Conservation (phyloP, 1,140 invertebrate species). For the Lepidotrigona ventralis region DNA sequence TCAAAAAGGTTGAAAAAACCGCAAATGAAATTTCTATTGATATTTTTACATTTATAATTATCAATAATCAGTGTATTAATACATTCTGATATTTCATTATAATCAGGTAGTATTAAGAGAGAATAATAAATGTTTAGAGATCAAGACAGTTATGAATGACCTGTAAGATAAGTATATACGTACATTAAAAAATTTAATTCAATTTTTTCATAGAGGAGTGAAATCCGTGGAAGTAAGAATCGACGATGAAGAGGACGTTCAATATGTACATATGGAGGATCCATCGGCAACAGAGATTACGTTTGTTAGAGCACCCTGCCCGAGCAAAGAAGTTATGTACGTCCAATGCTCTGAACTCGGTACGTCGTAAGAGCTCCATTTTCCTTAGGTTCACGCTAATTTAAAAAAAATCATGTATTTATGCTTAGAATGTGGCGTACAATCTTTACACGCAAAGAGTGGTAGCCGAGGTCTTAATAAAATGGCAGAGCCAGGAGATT, state of each 20-base stretch:
- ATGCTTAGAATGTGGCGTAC: constrained; percentile 87
- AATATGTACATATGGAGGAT: constrained; percentile 90
- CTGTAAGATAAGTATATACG: too few species aligned
- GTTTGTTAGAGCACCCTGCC: constrained; percentile 88
- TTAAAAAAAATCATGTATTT: neutral
- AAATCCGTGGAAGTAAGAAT: constrained; percentile 81
- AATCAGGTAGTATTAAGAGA: too few species aligned
- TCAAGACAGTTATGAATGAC: too few species aligned
- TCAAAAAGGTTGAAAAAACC: too few species aligned
- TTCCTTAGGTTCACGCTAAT: neutral
- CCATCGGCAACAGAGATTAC: constrained; percentile 89
- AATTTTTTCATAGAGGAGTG: constrained; percentile 78
- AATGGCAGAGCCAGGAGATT: constrained; percentile 88
- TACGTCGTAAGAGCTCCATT: constrained; percentile 70
- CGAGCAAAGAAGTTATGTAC: constrained; percentile 88
- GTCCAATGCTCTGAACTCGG: constrained; percentile 88
- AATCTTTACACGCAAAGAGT: constrained; percentile 80
- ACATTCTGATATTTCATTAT: too few species aligned
- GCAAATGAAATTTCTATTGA: too few species aligned
- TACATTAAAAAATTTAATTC: neutral
- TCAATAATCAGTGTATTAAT: too few species aligned
- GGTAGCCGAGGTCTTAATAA: constrained; percentile 83
- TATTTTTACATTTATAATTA: too few species aligned
- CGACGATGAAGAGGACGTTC: constrained; percentile 79
- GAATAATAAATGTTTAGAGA: too few species aligned